Conservation (phyloP, 1,140 invertebrate species). For the Temnothorax curvispinosus region DNA sequence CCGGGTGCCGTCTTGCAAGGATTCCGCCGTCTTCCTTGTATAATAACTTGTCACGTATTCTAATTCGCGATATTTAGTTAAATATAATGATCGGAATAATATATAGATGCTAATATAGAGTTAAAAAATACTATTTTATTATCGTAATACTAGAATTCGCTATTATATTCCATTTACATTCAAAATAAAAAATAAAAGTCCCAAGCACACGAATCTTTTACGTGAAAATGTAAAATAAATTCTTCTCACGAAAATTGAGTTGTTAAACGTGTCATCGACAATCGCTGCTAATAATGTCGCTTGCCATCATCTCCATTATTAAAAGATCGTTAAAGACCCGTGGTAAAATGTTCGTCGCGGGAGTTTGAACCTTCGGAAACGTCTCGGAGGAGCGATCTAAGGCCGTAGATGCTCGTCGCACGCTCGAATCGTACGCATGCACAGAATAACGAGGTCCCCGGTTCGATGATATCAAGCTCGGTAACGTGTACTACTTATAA, state of each 20-base stretch:
- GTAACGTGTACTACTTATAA: constrained; percentile 85
- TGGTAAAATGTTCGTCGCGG: constrained; percentile 36
- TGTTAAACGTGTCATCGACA: not conserved
- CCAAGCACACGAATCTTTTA: not conserved
- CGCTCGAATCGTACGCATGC: constrained; percentile 81
- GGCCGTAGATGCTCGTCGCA: constrained; percentile 75
- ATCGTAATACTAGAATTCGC: not conserved
- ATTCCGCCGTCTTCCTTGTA: constrained; percentile 70
- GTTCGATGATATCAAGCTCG: constrained; percentile 82
- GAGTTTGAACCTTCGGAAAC: constrained; percentile 46
- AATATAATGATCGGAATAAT: not conserved
- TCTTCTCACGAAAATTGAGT: not conserved
- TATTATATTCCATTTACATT: not conserved
- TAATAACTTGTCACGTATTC: constrained; percentile 66
- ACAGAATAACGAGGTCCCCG: constrained; percentile 82
- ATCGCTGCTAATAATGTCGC: constrained; percentile 9
- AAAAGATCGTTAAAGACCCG: not conserved
- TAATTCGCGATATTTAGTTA: constrained; percentile 70
- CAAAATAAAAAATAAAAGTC: not conserved
- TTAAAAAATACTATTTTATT: not conserved
- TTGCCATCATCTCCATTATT: not conserved
- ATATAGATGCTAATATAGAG: not conserved
- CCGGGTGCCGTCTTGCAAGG: constrained; percentile 80
- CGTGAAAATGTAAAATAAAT: not conserved
- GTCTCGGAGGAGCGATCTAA: constrained; percentile 54